phyloP scores from a whole-genome alignment of 2,888 invertebrate species.

The Mellilla xanthometata region DNA sequence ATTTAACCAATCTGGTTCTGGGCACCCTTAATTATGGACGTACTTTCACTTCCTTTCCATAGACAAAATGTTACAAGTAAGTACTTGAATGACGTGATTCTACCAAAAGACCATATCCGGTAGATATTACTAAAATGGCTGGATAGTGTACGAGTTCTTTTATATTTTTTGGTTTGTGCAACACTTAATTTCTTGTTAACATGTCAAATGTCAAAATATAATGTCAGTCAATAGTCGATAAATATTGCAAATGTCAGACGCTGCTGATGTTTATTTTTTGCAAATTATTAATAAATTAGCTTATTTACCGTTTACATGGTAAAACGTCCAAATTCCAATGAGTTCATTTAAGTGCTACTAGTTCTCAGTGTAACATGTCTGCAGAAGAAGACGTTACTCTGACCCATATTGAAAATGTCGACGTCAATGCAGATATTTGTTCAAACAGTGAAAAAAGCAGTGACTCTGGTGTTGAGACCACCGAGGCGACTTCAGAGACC shows the following conservation, averaged over 20 bases:
- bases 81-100: background rate
- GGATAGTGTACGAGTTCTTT: background rate
- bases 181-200: background rate
- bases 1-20: too few species aligned
- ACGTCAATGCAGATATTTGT: conserved; percentile 60
- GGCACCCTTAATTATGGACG: too few species aligned
- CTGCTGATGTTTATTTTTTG: conserved; percentile 47
- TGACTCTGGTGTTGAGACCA: conserved; percentile 58
- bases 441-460: conserved; percentile 42
- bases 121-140: background rate
- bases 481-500: conserved; percentile 43
- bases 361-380: conserved; percentile 51
- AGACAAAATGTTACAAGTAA: conserved; percentile 38
- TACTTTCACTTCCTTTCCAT: background rate
- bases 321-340: conserved; percentile 32
- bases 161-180: background rate
- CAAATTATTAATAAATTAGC: conserved; percentile 39
- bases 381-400: conserved; percentile 40
- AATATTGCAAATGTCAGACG: conserved; percentile 2
- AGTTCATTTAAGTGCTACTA: conserved; percentile 35
- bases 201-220: background rate
- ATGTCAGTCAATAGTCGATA: background rate
- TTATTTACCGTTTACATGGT: conserved; percentile 48
- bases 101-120: conserved; percentile 5
- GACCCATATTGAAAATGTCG: conserved; percentile 53